Conservation (phyloP, 2,797 vertebrate genomes). For the Setipinna tenuifilis region DNA sequence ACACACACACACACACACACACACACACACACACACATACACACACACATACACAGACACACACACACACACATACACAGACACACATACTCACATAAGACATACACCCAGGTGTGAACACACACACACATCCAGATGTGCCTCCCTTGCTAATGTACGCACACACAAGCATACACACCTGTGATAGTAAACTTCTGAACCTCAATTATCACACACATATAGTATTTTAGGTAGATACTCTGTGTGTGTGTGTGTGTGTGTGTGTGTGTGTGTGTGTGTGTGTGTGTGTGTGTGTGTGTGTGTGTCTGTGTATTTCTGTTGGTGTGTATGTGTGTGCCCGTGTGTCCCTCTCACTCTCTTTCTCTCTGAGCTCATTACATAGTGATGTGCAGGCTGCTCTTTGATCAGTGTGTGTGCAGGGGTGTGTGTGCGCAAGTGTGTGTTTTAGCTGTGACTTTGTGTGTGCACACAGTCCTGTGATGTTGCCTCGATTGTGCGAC, state of each 20-base stretch:
- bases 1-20: constrained; percentile 17
- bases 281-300: constrained; percentile 65
- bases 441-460: constrained; percentile 66
- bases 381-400: constrained; percentile 43
- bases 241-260: constrained; percentile 69
- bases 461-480: constrained; percentile 71
- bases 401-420: constrained; percentile 57
- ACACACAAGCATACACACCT: background rate
- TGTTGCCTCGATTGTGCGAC: constrained; percentile 70
- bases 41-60: background rate
- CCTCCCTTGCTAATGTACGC: background rate
- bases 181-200: constrained; percentile 68
- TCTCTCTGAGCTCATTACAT: constrained; percentile 69
- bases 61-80: background rate
- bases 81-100: background rate
- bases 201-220: constrained; percentile 70
- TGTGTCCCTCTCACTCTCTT: constrained; percentile 58
- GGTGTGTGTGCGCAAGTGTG: constrained; percentile 73
- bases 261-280: background rate
- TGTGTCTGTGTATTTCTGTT: constrained; percentile 66
- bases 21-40: background rate
- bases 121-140: background rate
- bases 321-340: constrained; percentile 53
- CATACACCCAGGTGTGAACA: background rate
- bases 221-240: constrained; percentile 68